phyloP scores from a whole-genome alignment of 2,113 vertebrate species.

The Phrynocephalus versicolor region DNA sequence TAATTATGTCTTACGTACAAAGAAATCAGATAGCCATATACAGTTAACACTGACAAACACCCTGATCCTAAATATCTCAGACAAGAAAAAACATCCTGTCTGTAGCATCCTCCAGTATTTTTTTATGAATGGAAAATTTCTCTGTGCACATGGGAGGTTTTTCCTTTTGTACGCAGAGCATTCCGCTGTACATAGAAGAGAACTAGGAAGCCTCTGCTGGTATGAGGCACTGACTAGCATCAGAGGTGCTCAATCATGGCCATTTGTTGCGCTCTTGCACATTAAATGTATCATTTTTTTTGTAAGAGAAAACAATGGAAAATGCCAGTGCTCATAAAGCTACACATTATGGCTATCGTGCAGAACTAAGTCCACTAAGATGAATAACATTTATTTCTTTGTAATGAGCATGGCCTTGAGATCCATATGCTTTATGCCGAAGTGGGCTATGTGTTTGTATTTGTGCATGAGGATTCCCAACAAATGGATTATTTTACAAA shows the following conservation, averaged over 20 bases:
- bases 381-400: not conserved
- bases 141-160: not conserved
- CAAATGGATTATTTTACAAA: not conserved
- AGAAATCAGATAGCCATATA: conserved; percentile 71
- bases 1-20: conserved; percentile 74
- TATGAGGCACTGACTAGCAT: not conserved
- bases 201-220: not conserved
- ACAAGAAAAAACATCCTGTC: not conserved
- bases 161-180: not conserved
- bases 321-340: not conserved
- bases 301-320: not conserved
- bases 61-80: conserved; percentile 5
- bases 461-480: not conserved
- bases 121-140: not conserved
- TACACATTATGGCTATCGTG: not conserved
- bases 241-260: not conserved
- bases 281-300: not conserved
- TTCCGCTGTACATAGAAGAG: not conserved
- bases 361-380: not conserved
- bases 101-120: not conserved
- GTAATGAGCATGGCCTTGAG: not conserved
- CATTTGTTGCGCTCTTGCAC: not conserved
- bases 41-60: conserved; percentile 70
- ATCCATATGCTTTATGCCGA: not conserved
- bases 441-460: not conserved